These are phyloP conservation scores for Fistularia tabacaria DNA, from an alignment of 2,797 vertebrate genomes.

Conservation along the genomic window DNA sequence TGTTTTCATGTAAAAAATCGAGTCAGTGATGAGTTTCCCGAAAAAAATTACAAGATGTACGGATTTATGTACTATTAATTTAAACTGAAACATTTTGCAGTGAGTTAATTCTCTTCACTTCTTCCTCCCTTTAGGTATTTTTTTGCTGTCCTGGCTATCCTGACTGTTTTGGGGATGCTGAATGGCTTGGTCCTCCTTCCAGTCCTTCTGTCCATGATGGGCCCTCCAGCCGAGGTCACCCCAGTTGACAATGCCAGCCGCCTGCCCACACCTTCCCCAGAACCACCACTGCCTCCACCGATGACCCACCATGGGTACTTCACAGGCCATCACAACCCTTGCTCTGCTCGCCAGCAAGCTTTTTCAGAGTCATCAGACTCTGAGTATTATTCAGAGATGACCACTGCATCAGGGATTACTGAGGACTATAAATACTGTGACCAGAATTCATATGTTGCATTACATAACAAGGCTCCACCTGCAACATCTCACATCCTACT, in stretches of 20 bases:
- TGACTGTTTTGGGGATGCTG: slow-evolving; percentile 91
- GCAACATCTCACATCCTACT: slow-evolving; percentile 76
- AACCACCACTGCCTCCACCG: slow-evolving; percentile 68
- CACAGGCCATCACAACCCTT: slow-evolving; percentile 56
- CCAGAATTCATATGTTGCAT: slow-evolving; percentile 65
- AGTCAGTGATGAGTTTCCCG: too few relatives aligned
- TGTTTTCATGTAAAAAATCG: too few relatives aligned
- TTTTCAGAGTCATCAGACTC: slow-evolving; percentile 80
- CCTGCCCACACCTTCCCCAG: slow-evolving; percentile 70
- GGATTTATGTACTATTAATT: too few relatives aligned
- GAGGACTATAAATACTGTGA: slow-evolving; percentile 80
- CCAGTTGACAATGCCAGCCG: slow-evolving; percentile 64
- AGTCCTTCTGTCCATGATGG: slow-evolving; percentile 89
- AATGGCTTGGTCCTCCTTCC: slow-evolving; percentile 94
- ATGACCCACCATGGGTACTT: slow-evolving; percentile 81
- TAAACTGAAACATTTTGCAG: background rate
- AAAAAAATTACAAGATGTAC: background rate
- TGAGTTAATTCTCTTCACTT: background rate
- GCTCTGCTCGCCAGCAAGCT: slow-evolving; percentile 58
- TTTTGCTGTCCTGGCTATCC: slow-evolving; percentile 90
- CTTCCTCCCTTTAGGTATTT: slow-evolving; percentile 82
- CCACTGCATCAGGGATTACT: slow-evolving; percentile 72
- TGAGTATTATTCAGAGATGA: slow-evolving; percentile 81
- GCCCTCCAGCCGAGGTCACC: slow-evolving; percentile 87
- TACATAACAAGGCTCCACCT: slow-evolving; percentile 44